phyloP scores from a whole-genome alignment of 1,140 invertebrate genomes.

The Cydia strobilella region DNA sequence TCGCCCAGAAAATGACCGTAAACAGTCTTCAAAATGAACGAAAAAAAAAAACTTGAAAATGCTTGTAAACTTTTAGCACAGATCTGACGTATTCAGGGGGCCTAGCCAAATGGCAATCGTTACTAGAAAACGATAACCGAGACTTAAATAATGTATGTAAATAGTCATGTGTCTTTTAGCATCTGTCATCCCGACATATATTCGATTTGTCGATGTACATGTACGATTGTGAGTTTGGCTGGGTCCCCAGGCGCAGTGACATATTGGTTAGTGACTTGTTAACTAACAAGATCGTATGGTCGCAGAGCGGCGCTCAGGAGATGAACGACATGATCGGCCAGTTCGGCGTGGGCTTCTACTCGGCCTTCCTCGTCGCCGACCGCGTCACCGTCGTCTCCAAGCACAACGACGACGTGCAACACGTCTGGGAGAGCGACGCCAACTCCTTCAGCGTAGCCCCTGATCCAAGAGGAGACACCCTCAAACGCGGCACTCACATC shows the following conservation, averaged over 20 bases:
- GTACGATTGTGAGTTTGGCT: no score
- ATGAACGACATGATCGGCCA: slow-evolving; percentile 93
- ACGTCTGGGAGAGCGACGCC: slow-evolving; percentile 99
- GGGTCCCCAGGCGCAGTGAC: no score
- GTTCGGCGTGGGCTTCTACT: slow-evolving; percentile 99
- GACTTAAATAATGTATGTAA: no score
- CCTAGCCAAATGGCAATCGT: no score
- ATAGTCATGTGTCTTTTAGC: no score
- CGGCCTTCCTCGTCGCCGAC: slow-evolving; percentile 97
- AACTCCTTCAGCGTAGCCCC: slow-evolving; percentile 92
- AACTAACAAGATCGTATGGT: background rate
- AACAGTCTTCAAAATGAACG: no score
- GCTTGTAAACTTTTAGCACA: background rate
- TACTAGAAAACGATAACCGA: no score
- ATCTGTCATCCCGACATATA: no score
- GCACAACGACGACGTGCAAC: slow-evolving; percentile 96
- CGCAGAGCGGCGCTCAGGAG: slow-evolving; percentile 55
- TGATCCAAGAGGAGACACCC: slow-evolving; percentile 96
- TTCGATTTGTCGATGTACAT: no score
- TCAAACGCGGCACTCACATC: slow-evolving; percentile 93
- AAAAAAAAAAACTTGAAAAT: no score
- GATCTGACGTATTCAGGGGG: no score
- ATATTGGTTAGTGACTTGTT: background rate
- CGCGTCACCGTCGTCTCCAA: slow-evolving; percentile 96
- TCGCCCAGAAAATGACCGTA: no score